Conservation (phyloP, 2,113 vertebrate genomes). For the Peromyscus polionotus region DNA sequence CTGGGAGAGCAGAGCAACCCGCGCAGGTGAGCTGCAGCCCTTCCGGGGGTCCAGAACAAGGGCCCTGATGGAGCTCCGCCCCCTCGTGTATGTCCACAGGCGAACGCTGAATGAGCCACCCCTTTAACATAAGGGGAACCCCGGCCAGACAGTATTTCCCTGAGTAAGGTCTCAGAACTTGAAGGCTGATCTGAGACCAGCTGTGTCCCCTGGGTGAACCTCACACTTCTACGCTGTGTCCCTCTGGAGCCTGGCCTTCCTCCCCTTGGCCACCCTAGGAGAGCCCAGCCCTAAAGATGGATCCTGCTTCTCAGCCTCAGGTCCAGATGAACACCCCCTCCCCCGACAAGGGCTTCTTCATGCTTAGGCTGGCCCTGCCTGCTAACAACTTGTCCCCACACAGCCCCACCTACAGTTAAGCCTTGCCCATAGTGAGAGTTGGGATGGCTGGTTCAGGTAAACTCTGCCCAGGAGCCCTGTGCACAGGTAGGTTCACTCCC, state of each 20-base stretch:
- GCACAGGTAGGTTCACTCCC: constrained; percentile 1
- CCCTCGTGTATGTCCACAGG: background rate
- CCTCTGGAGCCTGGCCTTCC: background rate
- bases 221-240: background rate
- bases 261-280: background rate
- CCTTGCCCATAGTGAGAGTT: background rate
- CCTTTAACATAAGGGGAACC: background rate
- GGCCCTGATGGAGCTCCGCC: background rate
- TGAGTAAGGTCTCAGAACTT: background rate
- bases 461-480: background rate
- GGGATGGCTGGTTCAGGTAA: background rate
- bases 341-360: background rate
- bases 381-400: background rate
- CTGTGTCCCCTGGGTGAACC: background rate
- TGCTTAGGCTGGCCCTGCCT: background rate
- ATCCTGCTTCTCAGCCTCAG: background rate
- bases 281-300: background rate
- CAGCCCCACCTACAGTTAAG: background rate
- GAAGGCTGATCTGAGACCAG: background rate
- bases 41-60: background rate
- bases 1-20: constrained; percentile 97
- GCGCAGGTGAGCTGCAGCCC: constrained; percentile 91
- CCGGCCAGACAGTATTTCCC: background rate
- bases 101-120: no score
- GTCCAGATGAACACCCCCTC: background rate